These are phyloP conservation scores for Holacanthella duospinosa DNA, from an alignment of 2,888 invertebrate species.

Conservation along the genomic window DNA sequence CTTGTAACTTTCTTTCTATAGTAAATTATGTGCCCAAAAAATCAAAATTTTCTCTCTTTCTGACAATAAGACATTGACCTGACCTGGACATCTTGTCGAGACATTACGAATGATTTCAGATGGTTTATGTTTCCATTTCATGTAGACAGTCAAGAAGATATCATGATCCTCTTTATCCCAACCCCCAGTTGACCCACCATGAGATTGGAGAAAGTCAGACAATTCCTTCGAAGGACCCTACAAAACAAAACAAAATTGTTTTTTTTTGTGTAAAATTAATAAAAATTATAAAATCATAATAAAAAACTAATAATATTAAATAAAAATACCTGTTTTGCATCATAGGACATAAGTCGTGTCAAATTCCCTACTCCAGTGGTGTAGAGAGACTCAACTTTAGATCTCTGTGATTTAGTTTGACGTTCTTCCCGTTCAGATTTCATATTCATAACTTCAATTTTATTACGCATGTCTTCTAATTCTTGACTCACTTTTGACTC, in stretches of 20 bases:
- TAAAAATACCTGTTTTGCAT: neutral
- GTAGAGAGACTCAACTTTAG: neutral
- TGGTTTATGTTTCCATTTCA: neutral
- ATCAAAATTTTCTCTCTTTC: neutral
- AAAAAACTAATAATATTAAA: neutral
- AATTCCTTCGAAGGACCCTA: neutral
- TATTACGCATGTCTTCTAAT: neutral
- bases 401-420: no score
- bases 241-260: neutral
- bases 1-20: neutral
- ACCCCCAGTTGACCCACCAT: neutral
- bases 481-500: no score
- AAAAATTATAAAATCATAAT: neutral
- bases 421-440: neutral
- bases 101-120: neutral
- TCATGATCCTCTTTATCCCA: neutral
- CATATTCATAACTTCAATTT: neutral
- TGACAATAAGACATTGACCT: neutral
- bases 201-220: neutral
- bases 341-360: neutral
- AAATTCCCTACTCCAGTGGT: neutral
- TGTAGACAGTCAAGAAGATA: neutral
- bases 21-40: neutral
- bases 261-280: neutral
- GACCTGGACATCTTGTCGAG: neutral